These are phyloP conservation scores for Gorsachius magnificus DNA, from an alignment of 2,797 vertebrate genomes.

Conservation along the genomic window DNA sequence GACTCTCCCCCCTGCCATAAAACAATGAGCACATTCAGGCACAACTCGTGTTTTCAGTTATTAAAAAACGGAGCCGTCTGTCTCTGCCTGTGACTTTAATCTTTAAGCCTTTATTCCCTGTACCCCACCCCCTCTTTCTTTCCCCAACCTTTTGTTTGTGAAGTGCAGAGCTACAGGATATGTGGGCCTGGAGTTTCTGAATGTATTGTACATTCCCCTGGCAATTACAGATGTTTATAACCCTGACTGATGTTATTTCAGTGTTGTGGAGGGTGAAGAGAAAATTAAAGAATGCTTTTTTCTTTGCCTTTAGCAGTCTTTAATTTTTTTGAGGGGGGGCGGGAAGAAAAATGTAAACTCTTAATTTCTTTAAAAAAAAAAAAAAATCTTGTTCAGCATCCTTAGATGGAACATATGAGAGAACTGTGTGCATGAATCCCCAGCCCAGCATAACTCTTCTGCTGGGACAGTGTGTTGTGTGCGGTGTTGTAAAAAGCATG, in stretches of 20 bases:
- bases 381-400: neutral
- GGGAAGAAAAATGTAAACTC: neutral
- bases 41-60: conserved; percentile 84
- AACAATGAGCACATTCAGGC: conserved; percentile 86
- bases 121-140: conserved; percentile 71
- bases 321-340: neutral
- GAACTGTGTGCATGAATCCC: neutral
- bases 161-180: conserved; percentile 72
- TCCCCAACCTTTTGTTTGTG: conserved; percentile 78
- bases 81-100: conserved; percentile 84
- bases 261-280: conserved; percentile 46
- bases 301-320: conserved; percentile 17
- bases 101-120: conserved; percentile 81
- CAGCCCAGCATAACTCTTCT: neutral
- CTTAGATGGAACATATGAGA: neutral
- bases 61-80: conserved; percentile 84
- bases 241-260: conserved; percentile 70
- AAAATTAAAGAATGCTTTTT: conserved; percentile 43
- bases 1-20: conserved; percentile 68
- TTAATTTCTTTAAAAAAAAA: neutral
- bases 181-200: conserved; percentile 69
- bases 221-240: conserved; percentile 71
- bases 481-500: neutral
- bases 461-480: neutral
- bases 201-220: conserved; percentile 64